A percentile compares a stretch with the other conserved stretches of the same genome.
phyloP scores from a whole-genome alignment of 2,797 vertebrate species.

The Pseudochaenichthys georgianus region DNA sequence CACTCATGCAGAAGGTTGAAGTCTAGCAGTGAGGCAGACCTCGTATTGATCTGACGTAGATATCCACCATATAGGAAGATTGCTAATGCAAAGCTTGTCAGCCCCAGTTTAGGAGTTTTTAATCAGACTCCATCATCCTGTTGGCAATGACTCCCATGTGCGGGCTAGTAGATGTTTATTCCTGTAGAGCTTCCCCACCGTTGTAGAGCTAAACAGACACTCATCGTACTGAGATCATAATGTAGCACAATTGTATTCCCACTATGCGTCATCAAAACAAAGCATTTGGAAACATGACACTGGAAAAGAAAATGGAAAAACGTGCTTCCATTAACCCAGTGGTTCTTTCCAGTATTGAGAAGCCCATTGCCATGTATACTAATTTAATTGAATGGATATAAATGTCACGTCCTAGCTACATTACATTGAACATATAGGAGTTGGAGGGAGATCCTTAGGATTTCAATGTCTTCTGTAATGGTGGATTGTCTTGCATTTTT shows the following conservation, averaged over 20 bases:
- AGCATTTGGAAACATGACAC: constrained; percentile 13
- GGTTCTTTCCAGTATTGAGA: constrained; percentile 4
- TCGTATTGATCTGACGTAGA: constrained; percentile 64
- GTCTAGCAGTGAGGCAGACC: constrained; percentile 45
- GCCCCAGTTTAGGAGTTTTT: constrained; percentile 42
- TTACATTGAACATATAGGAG: not conserved
- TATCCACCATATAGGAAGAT: constrained; percentile 33
- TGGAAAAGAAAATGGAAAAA: not conserved
- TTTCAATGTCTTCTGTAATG: no score
- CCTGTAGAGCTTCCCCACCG: no score
- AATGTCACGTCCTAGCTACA: not conserved
- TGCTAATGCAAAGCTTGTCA: constrained; percentile 67
- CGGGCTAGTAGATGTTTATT: constrained; percentile 51
- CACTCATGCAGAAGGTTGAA: constrained; percentile 77
- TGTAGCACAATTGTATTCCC: constrained; percentile 8
- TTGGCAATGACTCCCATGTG: constrained; percentile 70
- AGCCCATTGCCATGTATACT: constrained; percentile 20
- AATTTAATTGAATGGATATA: constrained; percentile 3
- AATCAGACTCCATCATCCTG: constrained; percentile 65
- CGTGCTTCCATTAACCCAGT: not conserved
- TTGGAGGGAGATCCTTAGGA: no score
- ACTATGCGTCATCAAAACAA: constrained; percentile 19
- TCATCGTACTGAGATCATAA: constrained; percentile 7
- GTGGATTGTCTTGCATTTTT: no score
- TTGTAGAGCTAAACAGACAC: constrained; percentile 20